phyloP scores from a whole-genome alignment of 2,888 invertebrate species.

The Dolichomitus sp. region DNA sequence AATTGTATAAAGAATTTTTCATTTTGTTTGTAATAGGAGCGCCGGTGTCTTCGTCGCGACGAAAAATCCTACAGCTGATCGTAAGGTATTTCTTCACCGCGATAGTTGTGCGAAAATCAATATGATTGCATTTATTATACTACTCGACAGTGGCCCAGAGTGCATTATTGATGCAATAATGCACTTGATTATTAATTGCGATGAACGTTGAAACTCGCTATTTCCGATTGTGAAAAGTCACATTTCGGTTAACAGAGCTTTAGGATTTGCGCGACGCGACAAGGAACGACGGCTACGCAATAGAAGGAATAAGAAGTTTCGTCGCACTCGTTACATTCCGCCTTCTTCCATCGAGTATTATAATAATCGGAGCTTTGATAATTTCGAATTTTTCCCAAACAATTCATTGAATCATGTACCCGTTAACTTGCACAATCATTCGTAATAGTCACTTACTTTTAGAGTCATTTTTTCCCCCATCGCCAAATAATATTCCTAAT shows the following conservation, averaged over 20 bases:
- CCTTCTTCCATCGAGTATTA: constrained; percentile 20
- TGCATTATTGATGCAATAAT: constrained; percentile 82
- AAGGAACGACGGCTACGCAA: constrained; percentile 1
- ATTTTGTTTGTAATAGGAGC: not conserved
- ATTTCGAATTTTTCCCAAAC: constrained; percentile 9
- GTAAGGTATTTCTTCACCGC: constrained; percentile 67
- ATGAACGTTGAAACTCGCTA: constrained; percentile 39
- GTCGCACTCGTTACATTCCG: not conserved
- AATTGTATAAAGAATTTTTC: constrained; percentile 25
- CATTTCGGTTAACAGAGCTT: constrained; percentile 37
- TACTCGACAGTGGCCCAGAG: constrained; percentile 59
- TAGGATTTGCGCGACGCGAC: not conserved
- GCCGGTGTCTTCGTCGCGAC: constrained; percentile 14
- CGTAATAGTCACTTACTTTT: constrained; percentile 12
- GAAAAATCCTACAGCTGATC: not conserved
- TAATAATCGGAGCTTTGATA: not conserved
- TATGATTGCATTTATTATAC: constrained; percentile 79
- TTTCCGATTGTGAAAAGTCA: constrained; percentile 37
- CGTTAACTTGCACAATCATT: constrained; percentile 8
- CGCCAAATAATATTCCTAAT: constrained; percentile 24
- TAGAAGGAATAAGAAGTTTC: constrained; percentile 1
- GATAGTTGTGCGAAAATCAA: constrained; percentile 79
- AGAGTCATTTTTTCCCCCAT: not conserved
- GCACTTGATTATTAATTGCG: constrained; percentile 69
- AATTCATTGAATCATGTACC: not conserved